A percentile compares a stretch with the other conserved stretches of the same genome.
Conservation (phyloP, 2,797 vertebrate genomes). For the Xenentodon cancila region DNA sequence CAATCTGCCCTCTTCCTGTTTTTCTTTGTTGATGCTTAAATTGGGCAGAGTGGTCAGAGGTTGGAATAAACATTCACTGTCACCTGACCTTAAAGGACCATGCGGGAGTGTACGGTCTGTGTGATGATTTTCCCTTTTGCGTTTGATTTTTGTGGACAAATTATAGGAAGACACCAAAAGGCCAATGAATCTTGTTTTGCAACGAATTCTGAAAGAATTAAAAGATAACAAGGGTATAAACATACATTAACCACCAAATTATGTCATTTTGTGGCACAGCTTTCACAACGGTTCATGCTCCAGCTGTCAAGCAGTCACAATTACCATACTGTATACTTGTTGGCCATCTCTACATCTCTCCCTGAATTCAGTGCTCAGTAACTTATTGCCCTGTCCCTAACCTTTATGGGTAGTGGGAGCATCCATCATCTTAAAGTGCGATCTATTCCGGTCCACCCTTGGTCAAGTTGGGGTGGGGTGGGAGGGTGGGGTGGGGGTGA, state of each 20-base stretch:
- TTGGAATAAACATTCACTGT: constrained; percentile 47
- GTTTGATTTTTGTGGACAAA: too few species aligned
- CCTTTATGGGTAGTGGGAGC: constrained; percentile 73
- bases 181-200: too few species aligned
- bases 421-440: constrained; percentile 82
- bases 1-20: constrained; percentile 34
- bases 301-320: constrained; percentile 67
- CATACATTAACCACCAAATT: constrained; percentile 33
- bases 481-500: constrained; percentile 42
- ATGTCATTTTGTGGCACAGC: constrained; percentile 20
- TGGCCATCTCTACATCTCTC: constrained; percentile 54
- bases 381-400: constrained; percentile 78
- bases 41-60: constrained; percentile 32
- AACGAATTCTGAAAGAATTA: too few species aligned
- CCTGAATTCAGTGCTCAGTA: constrained; percentile 62
- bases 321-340: constrained; percentile 65
- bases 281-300: constrained; percentile 48
- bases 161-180: too few species aligned
- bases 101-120: constrained; percentile 15
- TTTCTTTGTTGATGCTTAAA: constrained; percentile 41
- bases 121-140: too few species aligned
- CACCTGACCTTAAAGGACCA: constrained; percentile 19
- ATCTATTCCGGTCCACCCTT: constrained; percentile 77
- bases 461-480: constrained; percentile 34
- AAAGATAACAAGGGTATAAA: too few species aligned